phyloP scores from a whole-genome alignment of 37 sponge, comb jelly and placozoan genomes.

The Hormiphora californensis region DNA sequence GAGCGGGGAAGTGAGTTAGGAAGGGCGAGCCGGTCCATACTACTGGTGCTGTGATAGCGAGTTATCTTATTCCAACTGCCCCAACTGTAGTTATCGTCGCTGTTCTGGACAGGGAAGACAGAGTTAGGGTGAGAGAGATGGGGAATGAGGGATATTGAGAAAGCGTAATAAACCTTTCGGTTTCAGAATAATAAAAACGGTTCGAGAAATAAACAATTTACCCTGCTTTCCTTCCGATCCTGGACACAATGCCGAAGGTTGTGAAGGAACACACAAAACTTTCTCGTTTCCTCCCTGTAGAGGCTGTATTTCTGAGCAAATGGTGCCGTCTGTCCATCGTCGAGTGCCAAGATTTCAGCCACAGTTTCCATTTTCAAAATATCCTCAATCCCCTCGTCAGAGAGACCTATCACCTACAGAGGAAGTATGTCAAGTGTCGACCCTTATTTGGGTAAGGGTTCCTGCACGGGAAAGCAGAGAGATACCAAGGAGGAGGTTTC shows the following conservation, averaged over 20 bases:
- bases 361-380: not conserved
- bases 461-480: no score
- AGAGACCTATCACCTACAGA: conserved; percentile 6
- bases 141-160: no score
- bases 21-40: conserved; percentile 26
- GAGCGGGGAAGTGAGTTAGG: conserved; percentile 8
- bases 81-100: conserved; percentile 42
- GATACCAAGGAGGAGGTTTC: no score
- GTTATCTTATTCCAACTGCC: conserved; percentile 47
- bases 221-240: conserved; percentile 8
- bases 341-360: not conserved
- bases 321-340: not conserved
- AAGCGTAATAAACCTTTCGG: no score
- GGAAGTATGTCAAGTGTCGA: not conserved
- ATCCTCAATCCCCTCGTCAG: conserved; percentile 49
- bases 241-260: conserved; percentile 20
- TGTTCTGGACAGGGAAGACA: not conserved
- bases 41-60: conserved; percentile 43
- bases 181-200: no score
- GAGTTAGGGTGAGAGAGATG: not conserved
- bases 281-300: conserved; percentile 9
- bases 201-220: not conserved
- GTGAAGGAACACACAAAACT: conserved; percentile 48
- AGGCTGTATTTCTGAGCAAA: conserved; percentile 38
- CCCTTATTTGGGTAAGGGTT: not conserved